Evolutionary conservation across 2,888 invertebrate genomes (phyloP).

Genomic region (Agrochola lota): DNA sequence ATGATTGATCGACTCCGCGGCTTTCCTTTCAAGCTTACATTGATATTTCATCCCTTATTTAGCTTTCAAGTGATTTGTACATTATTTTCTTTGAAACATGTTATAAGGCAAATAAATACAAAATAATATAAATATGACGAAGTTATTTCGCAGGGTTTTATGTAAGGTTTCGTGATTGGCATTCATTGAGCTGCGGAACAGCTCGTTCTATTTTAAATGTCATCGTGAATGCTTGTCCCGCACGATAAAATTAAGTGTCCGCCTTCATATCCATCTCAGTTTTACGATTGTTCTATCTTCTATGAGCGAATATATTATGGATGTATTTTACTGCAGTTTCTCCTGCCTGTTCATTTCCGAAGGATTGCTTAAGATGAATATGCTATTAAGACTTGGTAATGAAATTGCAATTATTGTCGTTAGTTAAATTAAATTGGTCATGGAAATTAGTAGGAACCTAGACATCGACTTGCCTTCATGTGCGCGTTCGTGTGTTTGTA

Average conservation of each 20-base stretch:
- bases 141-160: constrained; percentile 39
- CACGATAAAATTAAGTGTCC: constrained; percentile 61
- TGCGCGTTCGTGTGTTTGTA: constrained; percentile 36
- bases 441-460: constrained; percentile 34
- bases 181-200: constrained; percentile 47
- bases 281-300: constrained; percentile 59
- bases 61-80: constrained; percentile 70
- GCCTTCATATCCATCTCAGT: constrained; percentile 47
- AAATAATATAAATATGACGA: constrained; percentile 27
- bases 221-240: constrained; percentile 52
- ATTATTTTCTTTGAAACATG: constrained; percentile 43
- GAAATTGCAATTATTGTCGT: background rate
- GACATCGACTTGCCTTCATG: constrained; percentile 27
- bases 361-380: constrained; percentile 15
- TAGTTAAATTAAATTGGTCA: constrained; percentile 26
- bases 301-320: constrained; percentile 47
- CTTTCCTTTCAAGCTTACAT: constrained; percentile 69
- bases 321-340: constrained; percentile 51
- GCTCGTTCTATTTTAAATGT: constrained; percentile 45
- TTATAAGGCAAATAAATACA: constrained; percentile 17
- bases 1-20: constrained; percentile 80
- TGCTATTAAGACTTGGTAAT: constrained; percentile 11
- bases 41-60: constrained; percentile 74
- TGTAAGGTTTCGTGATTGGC: constrained; percentile 40
- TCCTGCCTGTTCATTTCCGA: constrained; percentile 6